Percentiles rank a stretch among this genome's conserved stretches.
Conservation (phyloP, 2,888 invertebrate genomes). For the Temnothorax unifasciatus region DNA sequence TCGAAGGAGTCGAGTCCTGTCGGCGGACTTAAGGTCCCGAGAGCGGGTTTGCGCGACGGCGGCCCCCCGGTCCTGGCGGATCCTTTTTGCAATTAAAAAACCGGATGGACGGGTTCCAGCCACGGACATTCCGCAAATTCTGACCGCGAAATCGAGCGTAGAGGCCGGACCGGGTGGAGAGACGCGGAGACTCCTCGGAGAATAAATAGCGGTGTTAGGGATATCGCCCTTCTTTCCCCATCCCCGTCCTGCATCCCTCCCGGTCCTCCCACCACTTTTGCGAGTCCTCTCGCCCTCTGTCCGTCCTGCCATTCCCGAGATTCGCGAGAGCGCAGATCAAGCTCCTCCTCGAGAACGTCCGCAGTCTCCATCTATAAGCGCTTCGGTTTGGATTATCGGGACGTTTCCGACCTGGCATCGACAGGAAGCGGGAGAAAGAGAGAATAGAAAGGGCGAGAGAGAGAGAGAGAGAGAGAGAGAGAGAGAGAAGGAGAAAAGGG, state of each 20-base stretch:
- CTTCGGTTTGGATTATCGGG: slow-evolving; percentile 36
- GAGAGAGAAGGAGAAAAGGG: neutral
- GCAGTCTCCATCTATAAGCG: slow-evolving; percentile 60
- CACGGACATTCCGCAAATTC: slow-evolving; percentile 86
- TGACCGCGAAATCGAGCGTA: slow-evolving; percentile 83
- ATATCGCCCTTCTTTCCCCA: slow-evolving; percentile 44
- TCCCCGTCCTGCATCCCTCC: slow-evolving; percentile 17
- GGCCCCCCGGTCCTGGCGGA: slow-evolving; percentile 73
- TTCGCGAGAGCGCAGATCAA: slow-evolving; percentile 70
- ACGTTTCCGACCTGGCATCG: slow-evolving; percentile 21
- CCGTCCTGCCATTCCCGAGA: neutral
- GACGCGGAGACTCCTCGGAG: slow-evolving; percentile 64
- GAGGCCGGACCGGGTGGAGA: slow-evolving; percentile 62
- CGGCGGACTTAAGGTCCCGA: slow-evolving; percentile 63
- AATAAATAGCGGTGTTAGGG: slow-evolving; percentile 79
- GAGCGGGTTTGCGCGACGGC: slow-evolving; percentile 63
- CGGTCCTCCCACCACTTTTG: slow-evolving; percentile 32
- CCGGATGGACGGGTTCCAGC: slow-evolving; percentile 85
- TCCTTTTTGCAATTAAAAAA: slow-evolving; percentile 86
- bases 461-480: neutral
- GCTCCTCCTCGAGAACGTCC: slow-evolving; percentile 68
- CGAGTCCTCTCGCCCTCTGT: slow-evolving; percentile 19
- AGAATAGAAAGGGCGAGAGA: neutral
- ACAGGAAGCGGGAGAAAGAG: neutral
- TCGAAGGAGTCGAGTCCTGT: slow-evolving; percentile 53